Evolutionary conservation across 2,113 vertebrate genomes (phyloP).

Genomic region (Nesogale talazaci): DNA sequence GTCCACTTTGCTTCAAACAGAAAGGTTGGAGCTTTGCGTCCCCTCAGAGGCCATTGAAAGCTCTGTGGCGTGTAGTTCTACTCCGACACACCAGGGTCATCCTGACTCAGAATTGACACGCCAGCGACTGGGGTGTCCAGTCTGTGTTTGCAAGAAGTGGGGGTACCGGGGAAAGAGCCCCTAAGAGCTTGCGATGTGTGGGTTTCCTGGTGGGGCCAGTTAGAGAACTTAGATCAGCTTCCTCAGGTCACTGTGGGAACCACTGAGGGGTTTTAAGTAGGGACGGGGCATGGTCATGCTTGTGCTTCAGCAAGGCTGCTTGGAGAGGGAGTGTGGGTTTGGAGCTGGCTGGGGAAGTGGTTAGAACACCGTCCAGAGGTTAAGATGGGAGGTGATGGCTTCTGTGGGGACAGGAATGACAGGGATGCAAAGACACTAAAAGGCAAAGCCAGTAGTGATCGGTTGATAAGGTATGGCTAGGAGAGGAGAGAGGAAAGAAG

Average conservation of each 20-base stretch:
- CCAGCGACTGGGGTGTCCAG: accelerated
- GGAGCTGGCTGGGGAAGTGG: background rate
- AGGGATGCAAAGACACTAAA: background rate
- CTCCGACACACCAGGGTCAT: background rate
- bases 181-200: background rate
- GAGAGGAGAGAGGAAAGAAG: background rate
- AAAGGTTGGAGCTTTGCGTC: background rate
- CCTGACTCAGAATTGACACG: background rate
- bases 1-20: background rate
- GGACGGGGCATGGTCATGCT: background rate
- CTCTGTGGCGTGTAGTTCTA: background rate
- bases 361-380: background rate
- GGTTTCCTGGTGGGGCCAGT: background rate
- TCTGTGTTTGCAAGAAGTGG: background rate
- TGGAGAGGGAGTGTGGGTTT: background rate
- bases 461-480: background rate
- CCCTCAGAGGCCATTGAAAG: background rate
- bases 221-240: background rate
- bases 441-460: background rate
- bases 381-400: background rate
- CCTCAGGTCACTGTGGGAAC: background rate
- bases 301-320: background rate
- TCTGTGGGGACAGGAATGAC: background rate
- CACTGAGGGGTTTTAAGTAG: background rate
- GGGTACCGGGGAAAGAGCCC: background rate